Evolutionary conservation across 1,140 invertebrate genomes (phyloP).

Genomic region (Brachionus calyciflorus): DNA sequence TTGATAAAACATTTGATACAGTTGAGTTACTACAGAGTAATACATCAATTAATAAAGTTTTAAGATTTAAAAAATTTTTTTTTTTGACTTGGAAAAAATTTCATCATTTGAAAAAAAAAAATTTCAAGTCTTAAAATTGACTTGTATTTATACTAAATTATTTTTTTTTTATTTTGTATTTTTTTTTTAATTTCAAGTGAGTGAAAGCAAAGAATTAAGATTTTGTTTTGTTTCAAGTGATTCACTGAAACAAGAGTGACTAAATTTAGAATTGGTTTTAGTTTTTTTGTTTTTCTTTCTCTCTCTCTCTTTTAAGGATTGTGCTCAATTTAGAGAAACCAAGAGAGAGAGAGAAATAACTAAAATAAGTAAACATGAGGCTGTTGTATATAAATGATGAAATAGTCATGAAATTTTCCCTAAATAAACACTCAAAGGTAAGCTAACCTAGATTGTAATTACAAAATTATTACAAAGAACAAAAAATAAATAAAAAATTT

Average conservation of each 20-base stretch:
- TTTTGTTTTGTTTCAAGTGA: not conserved
- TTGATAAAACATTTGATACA: slow-evolving; percentile 43
- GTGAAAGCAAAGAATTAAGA: not conserved
- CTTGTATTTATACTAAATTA: slow-evolving; percentile 37
- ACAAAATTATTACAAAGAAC: no score
- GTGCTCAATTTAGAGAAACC: no score
- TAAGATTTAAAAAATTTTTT: not conserved
- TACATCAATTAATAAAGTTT: not conserved
- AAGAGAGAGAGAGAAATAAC: no score
- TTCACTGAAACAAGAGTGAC: not conserved
- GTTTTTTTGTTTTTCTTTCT: no score
- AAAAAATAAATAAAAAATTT: no score
- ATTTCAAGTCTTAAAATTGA: not conserved
- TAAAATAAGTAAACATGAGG: no score
- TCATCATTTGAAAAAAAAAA: slow-evolving; percentile 11
- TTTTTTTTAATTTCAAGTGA: not conserved
- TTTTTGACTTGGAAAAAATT: not conserved
- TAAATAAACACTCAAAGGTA: no score
- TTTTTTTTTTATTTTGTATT: no score
- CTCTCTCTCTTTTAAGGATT: no score
- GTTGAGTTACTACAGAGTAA: slow-evolving; percentile 26
- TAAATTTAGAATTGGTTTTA: slow-evolving; percentile 25
- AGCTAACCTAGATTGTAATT: no score
- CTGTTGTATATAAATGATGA: no score
- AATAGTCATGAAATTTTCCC: no score